Percentiles rank a stretch among this genome's conserved stretches.
These are phyloP conservation scores for Centruroides sculpturatus DNA, from an alignment of 1,140 invertebrate species.

Conservation along the genomic window DNA sequence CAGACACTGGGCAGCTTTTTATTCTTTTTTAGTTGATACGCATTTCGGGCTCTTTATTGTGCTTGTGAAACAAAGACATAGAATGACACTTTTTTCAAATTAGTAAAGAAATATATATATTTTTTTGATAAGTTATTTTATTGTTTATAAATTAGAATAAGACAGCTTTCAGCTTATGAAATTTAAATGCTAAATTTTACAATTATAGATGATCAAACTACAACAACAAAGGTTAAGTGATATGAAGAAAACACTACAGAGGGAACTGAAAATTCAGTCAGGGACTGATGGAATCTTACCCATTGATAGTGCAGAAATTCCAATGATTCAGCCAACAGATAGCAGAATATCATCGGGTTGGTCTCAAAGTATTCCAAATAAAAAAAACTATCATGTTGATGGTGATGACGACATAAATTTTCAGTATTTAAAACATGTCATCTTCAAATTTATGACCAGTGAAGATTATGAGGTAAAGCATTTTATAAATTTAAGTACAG, in stretches of 20 bases:
- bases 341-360: neutral
- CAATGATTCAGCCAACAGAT: neutral
- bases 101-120: no score
- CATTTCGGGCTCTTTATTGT: no score
- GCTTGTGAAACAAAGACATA: no score
- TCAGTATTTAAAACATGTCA: constrained; percentile 79
- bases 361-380: neutral
- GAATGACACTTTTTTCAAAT: no score
- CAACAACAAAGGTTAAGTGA: constrained; percentile 70
- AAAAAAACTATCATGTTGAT: neutral
- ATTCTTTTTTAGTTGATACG: no score
- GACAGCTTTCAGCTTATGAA: no score
- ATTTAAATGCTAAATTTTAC: no score
- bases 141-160: no score
- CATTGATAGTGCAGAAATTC: neutral
- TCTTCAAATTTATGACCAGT: constrained; percentile 80
- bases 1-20: no score
- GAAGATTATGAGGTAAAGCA: constrained; percentile 52
- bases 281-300: neutral
- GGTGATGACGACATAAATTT: constrained; percentile 50
- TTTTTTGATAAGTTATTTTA: no score
- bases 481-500: no score
- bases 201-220: constrained; percentile 62
- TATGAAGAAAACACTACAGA: constrained; percentile 78
- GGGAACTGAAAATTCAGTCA: constrained; percentile 49